Evolutionary conservation across 2,113 vertebrate genomes (phyloP).

Genomic region (Nothoprocta perdicaria): DNA sequence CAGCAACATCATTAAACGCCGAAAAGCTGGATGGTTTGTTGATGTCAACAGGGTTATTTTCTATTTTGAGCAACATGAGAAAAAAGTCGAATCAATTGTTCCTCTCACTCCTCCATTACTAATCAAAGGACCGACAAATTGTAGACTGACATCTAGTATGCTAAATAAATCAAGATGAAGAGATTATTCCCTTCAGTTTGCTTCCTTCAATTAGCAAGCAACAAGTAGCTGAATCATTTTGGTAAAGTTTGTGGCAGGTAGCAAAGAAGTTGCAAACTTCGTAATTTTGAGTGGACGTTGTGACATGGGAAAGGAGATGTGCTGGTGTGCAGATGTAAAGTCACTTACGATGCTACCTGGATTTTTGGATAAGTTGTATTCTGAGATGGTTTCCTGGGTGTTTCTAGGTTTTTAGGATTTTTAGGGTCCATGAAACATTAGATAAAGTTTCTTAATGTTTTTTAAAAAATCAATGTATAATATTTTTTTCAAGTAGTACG

Average conservation of each 20-base stretch:
- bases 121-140: slow-evolving; percentile 4
- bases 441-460: neutral
- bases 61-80: slow-evolving; percentile 12
- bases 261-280: neutral
- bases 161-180: neutral
- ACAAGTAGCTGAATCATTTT: neutral
- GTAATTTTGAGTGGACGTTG: neutral
- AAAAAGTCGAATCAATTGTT: slow-evolving; percentile 29
- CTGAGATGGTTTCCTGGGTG: neutral
- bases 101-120: neutral
- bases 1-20: neutral
- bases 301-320: neutral
- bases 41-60: slow-evolving; percentile 16
- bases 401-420: neutral
- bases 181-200: neutral
- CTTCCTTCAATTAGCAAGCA: slow-evolving; percentile 12
- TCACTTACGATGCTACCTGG: neutral
- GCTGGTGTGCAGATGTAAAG: neutral
- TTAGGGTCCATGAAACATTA: neutral
- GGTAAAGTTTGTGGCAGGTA: slow-evolving; percentile 1
- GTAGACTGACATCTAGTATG: neutral
- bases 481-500: neutral
- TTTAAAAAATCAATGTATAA: neutral
- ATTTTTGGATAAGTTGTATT: neutral
- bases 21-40: neutral